phyloP scores from a whole-genome alignment of 2,888 invertebrate genomes.

The Apotomis capreana region DNA sequence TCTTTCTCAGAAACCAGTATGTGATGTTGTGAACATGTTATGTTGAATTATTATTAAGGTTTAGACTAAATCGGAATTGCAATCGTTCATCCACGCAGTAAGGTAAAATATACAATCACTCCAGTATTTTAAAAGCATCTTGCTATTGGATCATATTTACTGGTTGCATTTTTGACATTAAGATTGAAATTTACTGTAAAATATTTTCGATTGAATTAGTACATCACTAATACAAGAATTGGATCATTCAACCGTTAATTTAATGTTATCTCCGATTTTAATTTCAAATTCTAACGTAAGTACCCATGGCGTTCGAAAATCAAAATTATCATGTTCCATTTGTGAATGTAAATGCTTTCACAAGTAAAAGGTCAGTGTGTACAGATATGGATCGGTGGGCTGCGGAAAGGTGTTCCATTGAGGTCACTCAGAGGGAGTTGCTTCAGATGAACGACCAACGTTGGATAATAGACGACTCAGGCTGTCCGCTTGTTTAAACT shows the following conservation, averaged over 20 bases:
- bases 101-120: too few species aligned
- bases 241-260: constrained; percentile 13
- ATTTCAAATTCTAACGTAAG: neutral
- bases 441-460: constrained; percentile 21
- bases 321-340: constrained; percentile 42
- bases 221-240: neutral
- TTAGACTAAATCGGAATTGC: neutral
- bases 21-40: constrained; percentile 18
- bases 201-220: too few species aligned
- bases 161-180: too few species aligned
- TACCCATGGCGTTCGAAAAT: constrained; percentile 25
- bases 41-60: neutral
- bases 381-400: constrained; percentile 58
- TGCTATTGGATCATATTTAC: too few species aligned
- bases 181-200: too few species aligned
- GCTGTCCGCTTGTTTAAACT: neutral
- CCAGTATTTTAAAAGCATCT: too few species aligned
- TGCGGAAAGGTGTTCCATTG: constrained; percentile 57
- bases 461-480: constrained; percentile 21
- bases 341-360: constrained; percentile 46
- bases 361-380: constrained; percentile 56
- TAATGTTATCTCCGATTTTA: constrained; percentile 1
- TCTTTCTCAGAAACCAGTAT: constrained; percentile 38
- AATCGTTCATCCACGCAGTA: neutral
- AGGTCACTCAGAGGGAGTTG: constrained; percentile 57